phyloP scores from a whole-genome alignment of 2,888 invertebrate genomes.

The Bursaphelenchus okinawaensis region DNA sequence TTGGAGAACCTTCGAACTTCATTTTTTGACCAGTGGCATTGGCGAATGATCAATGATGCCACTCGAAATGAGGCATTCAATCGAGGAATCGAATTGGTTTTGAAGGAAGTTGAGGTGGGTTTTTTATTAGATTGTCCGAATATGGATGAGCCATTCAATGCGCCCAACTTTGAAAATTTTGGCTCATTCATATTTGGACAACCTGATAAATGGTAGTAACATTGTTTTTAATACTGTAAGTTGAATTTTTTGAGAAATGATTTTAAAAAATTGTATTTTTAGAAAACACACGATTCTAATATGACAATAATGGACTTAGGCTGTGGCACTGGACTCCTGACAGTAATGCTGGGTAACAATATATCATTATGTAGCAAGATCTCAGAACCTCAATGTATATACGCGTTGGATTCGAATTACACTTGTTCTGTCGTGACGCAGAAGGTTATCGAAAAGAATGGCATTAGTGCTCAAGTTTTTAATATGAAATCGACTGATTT shows the following conservation, averaged over 20 bases:
- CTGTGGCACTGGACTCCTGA: slow-evolving; percentile 13
- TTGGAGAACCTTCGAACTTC: neutral
- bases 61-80: slow-evolving; percentile 10
- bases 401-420: slow-evolving; percentile 3
- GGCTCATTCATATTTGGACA: too few relatives aligned
- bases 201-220: too few relatives aligned
- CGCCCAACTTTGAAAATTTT: too few relatives aligned
- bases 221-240: too few relatives aligned
- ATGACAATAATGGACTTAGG: slow-evolving; percentile 18
- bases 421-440: neutral
- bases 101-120: neutral
- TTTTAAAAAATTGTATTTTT: too few relatives aligned
- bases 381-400: neutral
- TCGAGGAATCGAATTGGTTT: neutral
- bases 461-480: neutral
- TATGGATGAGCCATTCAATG: too few relatives aligned
- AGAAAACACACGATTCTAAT: too few relatives aligned
- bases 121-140: too few relatives aligned
- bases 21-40: slow-evolving; percentile 18
- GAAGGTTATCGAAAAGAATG: neutral
- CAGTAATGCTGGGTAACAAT: neutral
- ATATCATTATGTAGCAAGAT: neutral
- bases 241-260: too few relatives aligned
- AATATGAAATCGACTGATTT: neutral
- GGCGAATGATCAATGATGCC: slow-evolving; percentile 15